Percentiles rank a stretch among this genome's conserved stretches.
These are phyloP conservation scores for Prolemur simus DNA, from an alignment of 2,113 vertebrate genomes.

Conservation along the genomic window DNA sequence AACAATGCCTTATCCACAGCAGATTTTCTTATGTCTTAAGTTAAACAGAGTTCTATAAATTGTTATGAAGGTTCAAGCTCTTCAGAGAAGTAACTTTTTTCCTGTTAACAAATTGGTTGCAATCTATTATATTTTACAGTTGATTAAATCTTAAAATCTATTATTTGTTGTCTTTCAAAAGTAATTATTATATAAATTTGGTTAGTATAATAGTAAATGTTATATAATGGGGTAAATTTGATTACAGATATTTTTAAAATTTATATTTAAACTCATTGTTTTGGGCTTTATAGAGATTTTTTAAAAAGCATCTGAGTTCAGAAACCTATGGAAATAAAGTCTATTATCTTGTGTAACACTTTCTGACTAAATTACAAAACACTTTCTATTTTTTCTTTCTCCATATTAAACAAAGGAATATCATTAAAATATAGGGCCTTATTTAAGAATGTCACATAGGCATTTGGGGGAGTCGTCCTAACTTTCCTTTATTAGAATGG, in stretches of 20 bases:
- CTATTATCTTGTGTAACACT: constrained; percentile 21
- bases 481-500: neutral
- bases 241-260: neutral
- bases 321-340: constrained; percentile 45
- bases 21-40: neutral
- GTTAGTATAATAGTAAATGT: neutral
- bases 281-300: neutral
- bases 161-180: constrained; percentile 23
- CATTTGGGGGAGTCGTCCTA: neutral
- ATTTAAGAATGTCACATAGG: neutral
- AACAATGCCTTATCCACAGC: neutral
- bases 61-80: neutral
- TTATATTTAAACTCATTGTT: too few species aligned
- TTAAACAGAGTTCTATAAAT: constrained; percentile 48
- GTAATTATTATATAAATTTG: neutral
- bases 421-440: constrained; percentile 26
- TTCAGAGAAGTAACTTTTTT: neutral
- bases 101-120: neutral
- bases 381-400: neutral
- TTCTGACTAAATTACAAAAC: constrained; percentile 23
- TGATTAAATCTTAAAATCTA: neutral
- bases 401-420: neutral
- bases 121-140: neutral
- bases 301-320: constrained; percentile 30
- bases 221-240: constrained; percentile 12